Evolutionary conservation across 2,888 invertebrate species (phyloP).

Genomic region (Lasioglossum figueresi): DNA sequence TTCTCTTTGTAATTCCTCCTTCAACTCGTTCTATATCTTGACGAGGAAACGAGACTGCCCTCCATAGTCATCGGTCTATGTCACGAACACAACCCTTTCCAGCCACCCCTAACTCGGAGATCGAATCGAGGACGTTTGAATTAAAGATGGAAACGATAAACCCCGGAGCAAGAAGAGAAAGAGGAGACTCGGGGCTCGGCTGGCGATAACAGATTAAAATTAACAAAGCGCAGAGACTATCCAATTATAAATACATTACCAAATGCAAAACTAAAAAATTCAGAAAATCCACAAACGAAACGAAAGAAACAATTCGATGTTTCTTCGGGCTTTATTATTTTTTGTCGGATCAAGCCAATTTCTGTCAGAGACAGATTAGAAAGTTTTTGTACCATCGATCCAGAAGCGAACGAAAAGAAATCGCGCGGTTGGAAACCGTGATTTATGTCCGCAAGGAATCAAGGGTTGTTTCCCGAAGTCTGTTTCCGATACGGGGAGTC

Average conservation of each 20-base stretch:
- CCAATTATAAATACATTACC: background rate
- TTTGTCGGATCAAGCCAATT: background rate
- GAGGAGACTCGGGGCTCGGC: background rate
- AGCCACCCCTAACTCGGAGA: slow-evolving; percentile 36
- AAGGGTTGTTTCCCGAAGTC: slow-evolving; percentile 65
- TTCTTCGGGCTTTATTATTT: background rate
- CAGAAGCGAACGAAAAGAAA: slow-evolving; percentile 37
- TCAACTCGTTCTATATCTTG: slow-evolving; percentile 13
- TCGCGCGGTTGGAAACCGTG: slow-evolving; percentile 51
- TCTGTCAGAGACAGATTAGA: background rate
- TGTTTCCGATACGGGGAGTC: slow-evolving; percentile 71
- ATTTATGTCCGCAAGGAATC: slow-evolving; percentile 61
- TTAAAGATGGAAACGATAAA: slow-evolving; percentile 78
- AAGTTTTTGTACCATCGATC: slow-evolving; percentile 18
- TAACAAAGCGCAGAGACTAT: background rate
- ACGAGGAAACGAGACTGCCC: slow-evolving; percentile 18
- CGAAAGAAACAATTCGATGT: background rate
- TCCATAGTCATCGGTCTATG: slow-evolving; percentile 61
- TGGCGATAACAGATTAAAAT: background rate
- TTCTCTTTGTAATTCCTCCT: slow-evolving; percentile 6
- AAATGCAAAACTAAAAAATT: background rate
- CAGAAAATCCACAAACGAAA: background rate
- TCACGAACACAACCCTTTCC: slow-evolving; percentile 76
- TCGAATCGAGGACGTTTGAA: slow-evolving; percentile 66
- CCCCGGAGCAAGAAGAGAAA: slow-evolving; percentile 22